Conservation (phyloP, 2,113 vertebrate species). For the Sigmodon hispidus region DNA sequence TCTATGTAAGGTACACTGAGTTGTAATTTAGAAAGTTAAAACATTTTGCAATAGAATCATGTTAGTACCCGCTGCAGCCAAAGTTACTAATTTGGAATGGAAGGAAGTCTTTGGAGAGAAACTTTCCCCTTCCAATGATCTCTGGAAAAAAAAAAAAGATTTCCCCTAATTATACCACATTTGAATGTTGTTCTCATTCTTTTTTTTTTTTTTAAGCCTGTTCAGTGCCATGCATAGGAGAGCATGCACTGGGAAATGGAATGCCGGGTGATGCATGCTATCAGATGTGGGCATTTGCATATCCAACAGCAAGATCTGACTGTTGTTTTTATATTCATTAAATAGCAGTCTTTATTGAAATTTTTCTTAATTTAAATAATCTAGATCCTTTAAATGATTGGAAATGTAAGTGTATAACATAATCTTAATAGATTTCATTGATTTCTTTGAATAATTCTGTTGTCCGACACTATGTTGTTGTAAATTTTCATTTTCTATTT, state of each 20-base stretch:
- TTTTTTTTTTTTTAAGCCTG: neutral
- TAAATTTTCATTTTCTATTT: constrained; percentile 25
- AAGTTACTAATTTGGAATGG: constrained; percentile 51
- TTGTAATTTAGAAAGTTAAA: constrained; percentile 52
- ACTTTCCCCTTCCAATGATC: neutral
- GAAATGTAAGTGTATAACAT: constrained; percentile 36
- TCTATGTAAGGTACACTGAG: constrained; percentile 1
- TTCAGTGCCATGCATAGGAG: neutral
- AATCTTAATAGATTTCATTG: constrained; percentile 37
- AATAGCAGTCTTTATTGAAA: constrained; percentile 44
- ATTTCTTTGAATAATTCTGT: constrained; percentile 7
- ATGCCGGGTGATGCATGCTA: constrained; percentile 12
- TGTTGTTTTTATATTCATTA: constrained; percentile 32
- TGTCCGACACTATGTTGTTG: neutral
- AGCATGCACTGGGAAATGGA: constrained; percentile 36
- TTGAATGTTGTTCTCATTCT: neutral
- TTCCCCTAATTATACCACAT: neutral
- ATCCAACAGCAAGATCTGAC: constrained; percentile 30
- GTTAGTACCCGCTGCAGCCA: neutral
- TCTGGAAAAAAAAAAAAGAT: neutral
- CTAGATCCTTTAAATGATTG: constrained; percentile 41
- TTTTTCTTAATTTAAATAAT: constrained; percentile 59
- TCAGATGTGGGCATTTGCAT: constrained; percentile 48
- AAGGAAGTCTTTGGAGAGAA: constrained; percentile 29
- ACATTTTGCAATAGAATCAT: constrained; percentile 2